Conservation (phyloP, 2,113 vertebrate genomes). For the Nannospalax galili region DNA sequence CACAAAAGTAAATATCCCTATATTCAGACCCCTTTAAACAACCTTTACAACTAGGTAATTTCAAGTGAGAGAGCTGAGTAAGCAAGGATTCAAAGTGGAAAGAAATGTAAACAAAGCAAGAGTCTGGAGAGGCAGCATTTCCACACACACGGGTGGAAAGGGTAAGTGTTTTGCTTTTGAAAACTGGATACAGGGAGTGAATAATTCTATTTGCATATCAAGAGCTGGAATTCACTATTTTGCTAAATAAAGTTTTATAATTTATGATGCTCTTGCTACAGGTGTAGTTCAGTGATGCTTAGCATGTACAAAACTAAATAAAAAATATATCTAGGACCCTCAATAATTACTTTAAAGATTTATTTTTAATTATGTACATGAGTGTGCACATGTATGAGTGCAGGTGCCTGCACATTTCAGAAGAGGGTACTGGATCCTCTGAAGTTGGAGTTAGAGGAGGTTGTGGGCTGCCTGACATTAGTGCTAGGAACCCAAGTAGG, state of each 20-base stretch:
- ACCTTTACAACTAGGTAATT: neutral
- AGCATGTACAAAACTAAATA: neutral
- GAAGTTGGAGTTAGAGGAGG: no score
- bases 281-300: neutral
- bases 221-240: neutral
- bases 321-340: neutral
- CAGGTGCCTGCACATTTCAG: no score
- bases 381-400: no score
- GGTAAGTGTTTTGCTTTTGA: neutral
- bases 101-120: neutral
- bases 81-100: neutral
- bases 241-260: conserved; percentile 33
- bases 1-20: neutral
- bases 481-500: no score
- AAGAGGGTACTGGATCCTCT: no score
- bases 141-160: neutral
- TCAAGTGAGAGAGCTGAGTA: neutral
- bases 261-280: neutral
- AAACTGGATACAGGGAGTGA: neutral
- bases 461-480: no score
- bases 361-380: no score
- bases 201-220: neutral
- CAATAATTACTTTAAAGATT: neutral
- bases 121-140: neutral
- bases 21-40: no score